Evolutionary conservation across 2,113 vertebrate genomes (phyloP).

Genomic region (Capreolus pygargus): DNA sequence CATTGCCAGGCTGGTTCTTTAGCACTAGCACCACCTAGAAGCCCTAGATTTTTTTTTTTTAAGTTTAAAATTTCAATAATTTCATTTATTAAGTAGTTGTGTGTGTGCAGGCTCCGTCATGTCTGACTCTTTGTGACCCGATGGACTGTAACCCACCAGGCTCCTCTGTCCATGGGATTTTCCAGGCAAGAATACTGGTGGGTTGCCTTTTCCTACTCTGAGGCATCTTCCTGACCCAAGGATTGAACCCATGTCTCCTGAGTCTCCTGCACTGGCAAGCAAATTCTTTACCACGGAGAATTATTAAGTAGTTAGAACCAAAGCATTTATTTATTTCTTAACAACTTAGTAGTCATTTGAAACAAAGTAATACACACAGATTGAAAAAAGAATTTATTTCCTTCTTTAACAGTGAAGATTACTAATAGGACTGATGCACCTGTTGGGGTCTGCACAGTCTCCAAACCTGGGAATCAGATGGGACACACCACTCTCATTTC

Average conservation of each 20-base stretch:
- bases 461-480: background rate
- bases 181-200: background rate
- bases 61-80: background rate
- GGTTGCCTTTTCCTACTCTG: background rate
- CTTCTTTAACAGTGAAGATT: background rate
- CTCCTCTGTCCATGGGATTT: background rate
- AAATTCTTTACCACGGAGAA: background rate
- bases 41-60: background rate
- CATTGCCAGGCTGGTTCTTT: background rate
- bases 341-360: background rate
- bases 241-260: background rate
- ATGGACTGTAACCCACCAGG: background rate
- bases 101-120: background rate
- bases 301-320: background rate
- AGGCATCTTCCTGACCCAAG: background rate
- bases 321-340: background rate
- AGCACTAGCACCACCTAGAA: background rate
- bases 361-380: background rate
- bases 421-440: background rate
- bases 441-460: background rate
- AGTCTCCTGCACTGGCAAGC: background rate
- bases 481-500: background rate
- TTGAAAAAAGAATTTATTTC: background rate
- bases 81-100: background rate
- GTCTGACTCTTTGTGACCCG: background rate